Evolutionary conservation across 2,888 invertebrate genomes (phyloP).

Genomic region (Pandemis corylana): DNA sequence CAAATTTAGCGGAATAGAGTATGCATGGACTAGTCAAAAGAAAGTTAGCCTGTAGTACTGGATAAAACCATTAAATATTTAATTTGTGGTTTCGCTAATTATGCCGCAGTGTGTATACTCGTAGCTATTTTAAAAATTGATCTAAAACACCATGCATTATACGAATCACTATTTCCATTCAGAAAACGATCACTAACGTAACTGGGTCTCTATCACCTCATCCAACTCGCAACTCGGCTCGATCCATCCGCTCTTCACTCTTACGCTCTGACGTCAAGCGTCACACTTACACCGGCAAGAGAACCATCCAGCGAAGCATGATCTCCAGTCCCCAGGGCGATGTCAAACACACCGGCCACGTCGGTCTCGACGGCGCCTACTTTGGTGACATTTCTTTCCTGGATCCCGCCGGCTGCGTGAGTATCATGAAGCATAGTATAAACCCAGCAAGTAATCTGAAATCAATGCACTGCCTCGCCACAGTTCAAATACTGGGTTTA

Average conservation of each 20-base stretch:
- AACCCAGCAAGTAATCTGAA: neutral
- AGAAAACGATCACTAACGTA: slow-evolving; percentile 52
- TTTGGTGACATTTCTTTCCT: slow-evolving; percentile 95
- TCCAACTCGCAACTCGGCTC: slow-evolving; percentile 65
- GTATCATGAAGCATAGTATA: slow-evolving; percentile 52
- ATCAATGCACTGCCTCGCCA: neutral
- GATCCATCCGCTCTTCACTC: slow-evolving; percentile 69
- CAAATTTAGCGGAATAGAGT: neutral
- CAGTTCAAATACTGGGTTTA: slow-evolving; percentile 4
- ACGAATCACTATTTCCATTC: slow-evolving; percentile 43
- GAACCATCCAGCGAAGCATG: slow-evolving; percentile 94
- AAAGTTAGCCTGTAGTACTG: too few relatives aligned
- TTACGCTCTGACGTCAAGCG: slow-evolving; percentile 82
- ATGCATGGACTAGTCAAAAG: too few relatives aligned
- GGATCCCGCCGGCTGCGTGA: slow-evolving; percentile 73
- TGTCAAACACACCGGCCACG: slow-evolving; percentile 97
- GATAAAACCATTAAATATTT: too few relatives aligned
- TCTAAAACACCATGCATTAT: slow-evolving; percentile 35
- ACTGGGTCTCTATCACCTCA: slow-evolving; percentile 67
- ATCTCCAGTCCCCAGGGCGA: slow-evolving; percentile 99
- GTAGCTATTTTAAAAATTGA: neutral
- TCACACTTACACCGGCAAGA: slow-evolving; percentile 81
- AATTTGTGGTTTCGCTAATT: neutral
- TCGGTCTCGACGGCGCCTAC: slow-evolving; percentile 98
- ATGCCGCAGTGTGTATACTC: neutral